Evolutionary conservation across 2,888 invertebrate species (phyloP).

Genomic region (Xestia c-nigrum): DNA sequence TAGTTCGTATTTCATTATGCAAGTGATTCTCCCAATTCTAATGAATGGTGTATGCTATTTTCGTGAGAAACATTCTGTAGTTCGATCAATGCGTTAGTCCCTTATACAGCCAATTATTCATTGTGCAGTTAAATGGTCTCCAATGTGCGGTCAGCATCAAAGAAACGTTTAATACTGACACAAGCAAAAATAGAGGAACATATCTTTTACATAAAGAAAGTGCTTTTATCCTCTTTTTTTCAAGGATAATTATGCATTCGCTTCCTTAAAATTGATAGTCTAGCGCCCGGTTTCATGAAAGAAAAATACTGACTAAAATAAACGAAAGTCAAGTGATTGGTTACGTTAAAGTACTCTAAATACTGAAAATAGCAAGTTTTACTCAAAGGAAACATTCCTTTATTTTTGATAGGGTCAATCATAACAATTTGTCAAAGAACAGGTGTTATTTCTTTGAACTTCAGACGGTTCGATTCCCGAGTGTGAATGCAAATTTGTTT

Average conservation of each 20-base stretch:
- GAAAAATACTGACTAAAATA: background rate
- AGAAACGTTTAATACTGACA: conserved; percentile 18
- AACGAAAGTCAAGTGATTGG: background rate
- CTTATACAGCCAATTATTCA: conserved; percentile 1
- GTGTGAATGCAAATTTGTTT: no score
- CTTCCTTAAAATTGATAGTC: background rate
- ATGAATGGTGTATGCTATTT: background rate
- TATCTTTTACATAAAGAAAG: background rate
- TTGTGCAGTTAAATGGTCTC: conserved; percentile 1
- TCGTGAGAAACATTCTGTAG: background rate
- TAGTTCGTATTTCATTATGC: background rate
- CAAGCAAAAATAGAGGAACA: conserved; percentile 43
- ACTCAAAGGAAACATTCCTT: no score
- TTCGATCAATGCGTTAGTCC: background rate
- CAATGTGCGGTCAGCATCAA: conserved; percentile 52
- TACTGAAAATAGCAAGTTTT: no score
- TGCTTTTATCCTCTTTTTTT: background rate
- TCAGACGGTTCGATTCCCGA: no score
- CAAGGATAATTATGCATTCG: background rate
- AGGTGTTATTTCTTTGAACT: no score
- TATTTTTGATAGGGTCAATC: no score
- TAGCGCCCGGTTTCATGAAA: background rate
- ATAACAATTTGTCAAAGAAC: no score
- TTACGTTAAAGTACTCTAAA: no score
- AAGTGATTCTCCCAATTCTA: background rate